Base-by-base conservation (phyloP, 2,113 vertebrate genomes). In the Syngnathus typhle region DNA sequence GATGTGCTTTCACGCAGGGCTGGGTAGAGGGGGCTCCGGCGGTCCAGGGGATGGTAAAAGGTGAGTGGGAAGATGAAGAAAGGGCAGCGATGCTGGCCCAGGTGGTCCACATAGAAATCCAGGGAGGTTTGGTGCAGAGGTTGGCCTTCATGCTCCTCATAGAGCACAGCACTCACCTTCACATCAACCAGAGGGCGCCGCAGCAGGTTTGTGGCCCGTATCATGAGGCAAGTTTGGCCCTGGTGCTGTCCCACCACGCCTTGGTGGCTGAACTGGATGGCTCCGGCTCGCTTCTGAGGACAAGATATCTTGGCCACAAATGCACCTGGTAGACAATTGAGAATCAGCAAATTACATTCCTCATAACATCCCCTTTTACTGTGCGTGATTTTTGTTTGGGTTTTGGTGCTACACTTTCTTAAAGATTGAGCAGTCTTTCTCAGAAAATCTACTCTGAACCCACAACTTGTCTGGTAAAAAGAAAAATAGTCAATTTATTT, bases 251-350 rank as follows among this genome's bases (percentile, higher is more conserved):
- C 90, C 73, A 99, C 92, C 18, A 95, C 89, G 0, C 95, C 96
- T 8, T 90, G 88, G 59, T 87, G 92, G 8, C 94, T 98, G 87
- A 99, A 98, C 62, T 93, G 90, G 76, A 99, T 98, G 72, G 92
- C 94, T 68, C 92, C 93, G 0, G 94, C 94, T 60, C 94, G 90
- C 72, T 98, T 98, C 88, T 98, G 95, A 15, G 97, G 94, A n/a
- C 94, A 91, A 1, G 96, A 94, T 0, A 98, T 97, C 91, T 98
- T 99, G 63, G 96, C 97, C 87, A 99, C 96, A 1, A 99, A 98
- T 64, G 95, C 97, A 91, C 96, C 97, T 99, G 88, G 19, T 71
- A 71, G 32, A 80, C 2, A 70, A 64, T 18, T 37, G 32, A 54
- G 49, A 37, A 52, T 16, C 15, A 16, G 55, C 13, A 58, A 36